Evolutionary conservation across 2,888 invertebrate genomes (phyloP).

Genomic region (Cyrtodaria siliqua): DNA sequence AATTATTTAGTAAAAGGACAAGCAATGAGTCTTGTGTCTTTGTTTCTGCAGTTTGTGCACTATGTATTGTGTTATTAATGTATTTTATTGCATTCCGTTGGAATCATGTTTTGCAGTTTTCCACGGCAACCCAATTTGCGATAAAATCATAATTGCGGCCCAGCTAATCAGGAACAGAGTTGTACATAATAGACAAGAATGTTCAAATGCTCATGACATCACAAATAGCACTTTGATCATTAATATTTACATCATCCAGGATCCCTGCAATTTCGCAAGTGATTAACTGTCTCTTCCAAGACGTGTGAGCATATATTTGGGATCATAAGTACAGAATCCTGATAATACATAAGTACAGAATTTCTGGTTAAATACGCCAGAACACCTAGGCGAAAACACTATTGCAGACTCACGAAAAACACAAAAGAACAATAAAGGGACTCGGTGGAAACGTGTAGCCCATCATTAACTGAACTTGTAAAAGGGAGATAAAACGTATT

Average conservation of each 20-base stretch:
- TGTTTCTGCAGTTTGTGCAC: too few species aligned
- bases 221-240: constrained; percentile 26
- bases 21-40: too few species aligned
- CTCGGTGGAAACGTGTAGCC: too few species aligned
- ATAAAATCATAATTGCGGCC: neutral
- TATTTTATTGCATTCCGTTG: constrained; percentile 9
- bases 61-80: too few species aligned
- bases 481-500: too few species aligned
- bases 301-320: neutral
- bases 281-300: constrained; percentile 30
- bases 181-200: neutral
- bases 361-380: too few species aligned
- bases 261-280: constrained; percentile 10
- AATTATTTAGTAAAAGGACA: too few species aligned
- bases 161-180: constrained; percentile 7
- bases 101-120: constrained; percentile 12
- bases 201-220: constrained; percentile 24
- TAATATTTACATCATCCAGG: constrained; percentile 27
- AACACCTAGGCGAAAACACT: too few species aligned
- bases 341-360: too few species aligned
- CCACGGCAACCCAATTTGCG: constrained; percentile 1
- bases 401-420: too few species aligned
- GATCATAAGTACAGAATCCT: neutral
- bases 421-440: too few species aligned
- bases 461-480: too few species aligned